These are phyloP conservation scores for Gari tellinella DNA, from an alignment of 2,888 invertebrate genomes.

Conservation along the genomic window DNA sequence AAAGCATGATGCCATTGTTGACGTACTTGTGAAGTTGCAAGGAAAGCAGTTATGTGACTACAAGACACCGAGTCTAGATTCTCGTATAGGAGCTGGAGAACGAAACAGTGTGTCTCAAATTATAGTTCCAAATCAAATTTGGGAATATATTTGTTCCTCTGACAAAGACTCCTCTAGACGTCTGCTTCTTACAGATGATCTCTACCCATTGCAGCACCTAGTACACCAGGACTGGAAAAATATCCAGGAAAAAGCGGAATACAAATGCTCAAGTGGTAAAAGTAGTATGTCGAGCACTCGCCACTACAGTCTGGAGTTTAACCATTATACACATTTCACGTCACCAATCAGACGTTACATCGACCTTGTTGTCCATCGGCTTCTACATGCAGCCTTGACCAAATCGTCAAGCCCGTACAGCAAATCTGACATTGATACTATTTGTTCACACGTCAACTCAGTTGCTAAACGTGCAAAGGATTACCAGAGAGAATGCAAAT, in stretches of 20 bases:
- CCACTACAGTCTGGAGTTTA: conserved; percentile 53
- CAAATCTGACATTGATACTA: conserved; percentile 42
- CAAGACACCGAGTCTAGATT: not conserved
- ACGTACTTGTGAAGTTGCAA: conserved; percentile 37
- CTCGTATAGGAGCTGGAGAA: not conserved
- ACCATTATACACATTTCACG: conserved; percentile 64
- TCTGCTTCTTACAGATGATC: conserved; percentile 30
- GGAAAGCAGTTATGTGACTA: conserved; percentile 3
- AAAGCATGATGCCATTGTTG: conserved; percentile 11
- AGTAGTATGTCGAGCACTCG: not conserved
- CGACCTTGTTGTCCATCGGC: conserved; percentile 60
- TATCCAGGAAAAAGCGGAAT: conserved; percentile 37
- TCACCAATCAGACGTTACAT: conserved; percentile 68
- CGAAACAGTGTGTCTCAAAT: not conserved
- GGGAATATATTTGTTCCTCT: not conserved
- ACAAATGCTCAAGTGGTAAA: conserved; percentile 26
- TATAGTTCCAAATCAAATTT: not conserved
- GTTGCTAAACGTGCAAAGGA: conserved; percentile 51
- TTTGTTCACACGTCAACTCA: conserved; percentile 58
- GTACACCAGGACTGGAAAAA: conserved; percentile 34
- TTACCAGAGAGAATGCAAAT: conserved; percentile 59
- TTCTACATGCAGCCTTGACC: conserved; percentile 49
- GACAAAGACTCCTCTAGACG: not conserved
- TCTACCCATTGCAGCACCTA: conserved; percentile 41
- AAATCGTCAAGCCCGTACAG: conserved; percentile 41